Base-by-base conservation (phyloP, 2,797 vertebrate genomes). In the Acanthornis magna region DNA sequence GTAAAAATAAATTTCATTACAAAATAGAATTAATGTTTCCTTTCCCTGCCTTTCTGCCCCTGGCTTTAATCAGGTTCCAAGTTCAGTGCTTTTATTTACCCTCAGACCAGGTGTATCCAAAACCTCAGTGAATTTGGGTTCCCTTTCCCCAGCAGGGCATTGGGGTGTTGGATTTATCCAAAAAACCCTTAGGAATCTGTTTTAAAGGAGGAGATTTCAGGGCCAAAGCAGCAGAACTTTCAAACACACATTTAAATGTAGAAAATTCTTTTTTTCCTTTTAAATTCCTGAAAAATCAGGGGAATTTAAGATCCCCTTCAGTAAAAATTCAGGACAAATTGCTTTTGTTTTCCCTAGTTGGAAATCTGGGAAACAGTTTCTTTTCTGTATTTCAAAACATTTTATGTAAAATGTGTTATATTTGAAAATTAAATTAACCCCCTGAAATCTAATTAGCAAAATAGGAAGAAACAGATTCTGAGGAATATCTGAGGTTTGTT, bases 1-100 rank as follows among this genome's bases (percentile, higher is more conserved):
- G 21, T 12, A 45, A 45, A 45, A 45, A 43, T 16, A 43, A 43
- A 43, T 8, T 65, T 45, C 29, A 7, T 26, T 48, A 7, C 3
- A 38, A 38, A 2, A 61, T 30, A 2, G 5, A 43, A 18, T 42
- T 7, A 4, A 18, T 15, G 30, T 11, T 36, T 18, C 2, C 2
- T 1, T 43, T 62, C 38, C n/a, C 63, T 50, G 61, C 70, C 12
- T 62, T 16, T 18, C 27, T 3, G 1, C 7, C 21, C 55, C 53
- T 11, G 10, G 3, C 3, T 66, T 48, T 29, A 32, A 15, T 26
- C n/a, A 17, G 48, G 4, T 3, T 25, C 60, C 30, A 12, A 40
- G 40, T 40, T 13, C 40, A 10, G 40, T 40, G 40, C 40, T 40
- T 57, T 43, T 22, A 1, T 15, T 50, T 16, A 4, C 55, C 29